Evolutionary conservation across 92 coral and sea anemone species (phyloP), one percentile per base, ranked within the genome.

Genomic region (Galaxea fascicularis): DNA sequence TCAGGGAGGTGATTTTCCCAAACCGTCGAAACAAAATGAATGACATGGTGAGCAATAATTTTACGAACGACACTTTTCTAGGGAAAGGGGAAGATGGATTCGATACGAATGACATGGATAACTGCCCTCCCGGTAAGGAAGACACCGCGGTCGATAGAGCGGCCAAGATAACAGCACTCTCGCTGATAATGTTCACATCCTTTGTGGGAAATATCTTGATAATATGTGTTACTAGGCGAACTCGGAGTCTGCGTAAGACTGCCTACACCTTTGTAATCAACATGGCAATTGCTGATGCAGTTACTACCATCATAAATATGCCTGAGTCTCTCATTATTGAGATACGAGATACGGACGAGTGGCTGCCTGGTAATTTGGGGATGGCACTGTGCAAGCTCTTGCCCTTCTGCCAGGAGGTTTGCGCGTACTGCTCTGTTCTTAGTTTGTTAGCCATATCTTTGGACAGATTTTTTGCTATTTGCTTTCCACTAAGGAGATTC

Each of bases 401-500:
- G 52, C 85, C 87, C 14, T 65, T 91, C 11, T 83, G 85, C 51
- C 92, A 91, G 72, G 77, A 74, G 28, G 89, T 91, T 10, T 94
- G 95, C 4, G 85, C 92, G 0, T 92, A 84, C 54, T 94, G 98
- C 28, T 92, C 98, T 25, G 86, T 94, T 11, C 77, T 94, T 25
- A 84, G 92, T 26, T 81, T 94, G 63, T 51, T 91, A 10, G 90
- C 90, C 5, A 94, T 94, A 47, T 91, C 98, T 13, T 30, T 90
- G 30, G 98, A 94, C 28, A 83, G 95, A 18, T 94, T 22, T 65
- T 76, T 87, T 39, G 98, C 98, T 8, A 94, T 94, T 29, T 66
- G 82, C 31, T 39, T 65, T 29, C 98, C 98, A 0, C 91, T 88
- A 59, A 94, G 90, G 67, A 90, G 87, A 69, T 74, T 83, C 72